Evolutionary conservation across 2,113 vertebrate genomes (phyloP).

Genomic region (Brienomyrus longianalis): DNA sequence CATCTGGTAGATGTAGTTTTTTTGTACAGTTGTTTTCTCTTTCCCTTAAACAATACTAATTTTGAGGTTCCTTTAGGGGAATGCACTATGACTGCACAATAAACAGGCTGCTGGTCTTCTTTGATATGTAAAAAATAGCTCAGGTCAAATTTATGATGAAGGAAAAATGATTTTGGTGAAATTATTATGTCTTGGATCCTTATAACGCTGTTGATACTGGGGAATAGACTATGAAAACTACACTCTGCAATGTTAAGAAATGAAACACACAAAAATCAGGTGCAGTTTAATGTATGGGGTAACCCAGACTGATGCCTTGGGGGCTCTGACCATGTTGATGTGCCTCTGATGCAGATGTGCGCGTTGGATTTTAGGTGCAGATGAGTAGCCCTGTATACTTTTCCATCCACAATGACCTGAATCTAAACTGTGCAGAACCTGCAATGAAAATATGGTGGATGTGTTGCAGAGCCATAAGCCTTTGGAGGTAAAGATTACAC

Average conservation of each 20-base stretch:
- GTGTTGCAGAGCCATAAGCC: not conserved
- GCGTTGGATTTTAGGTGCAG: not conserved
- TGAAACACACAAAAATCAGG: not conserved
- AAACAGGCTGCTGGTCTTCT: not conserved
- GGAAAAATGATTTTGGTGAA: not conserved
- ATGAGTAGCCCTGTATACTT: not conserved
- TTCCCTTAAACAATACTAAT: not conserved
- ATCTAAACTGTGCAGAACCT: not conserved
- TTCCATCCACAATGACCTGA: not conserved
- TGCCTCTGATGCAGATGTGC: not conserved
- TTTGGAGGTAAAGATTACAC: not conserved
- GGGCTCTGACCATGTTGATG: not conserved
- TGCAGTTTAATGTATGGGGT: not conserved
- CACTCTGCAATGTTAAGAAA: not conserved
- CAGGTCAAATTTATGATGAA: not conserved
- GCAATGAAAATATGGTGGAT: not conserved
- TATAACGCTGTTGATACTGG: not conserved
- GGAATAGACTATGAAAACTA: not conserved
- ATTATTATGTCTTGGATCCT: not conserved
- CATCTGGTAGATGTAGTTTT: not conserved
- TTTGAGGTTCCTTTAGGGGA: not conserved
- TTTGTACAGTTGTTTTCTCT: not conserved
- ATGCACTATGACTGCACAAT: not conserved
- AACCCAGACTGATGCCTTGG: not conserved
- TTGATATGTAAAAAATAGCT: not conserved